phyloP scores from a whole-genome alignment of 2,113 vertebrate genomes.

The Athene cunicularia region DNA sequence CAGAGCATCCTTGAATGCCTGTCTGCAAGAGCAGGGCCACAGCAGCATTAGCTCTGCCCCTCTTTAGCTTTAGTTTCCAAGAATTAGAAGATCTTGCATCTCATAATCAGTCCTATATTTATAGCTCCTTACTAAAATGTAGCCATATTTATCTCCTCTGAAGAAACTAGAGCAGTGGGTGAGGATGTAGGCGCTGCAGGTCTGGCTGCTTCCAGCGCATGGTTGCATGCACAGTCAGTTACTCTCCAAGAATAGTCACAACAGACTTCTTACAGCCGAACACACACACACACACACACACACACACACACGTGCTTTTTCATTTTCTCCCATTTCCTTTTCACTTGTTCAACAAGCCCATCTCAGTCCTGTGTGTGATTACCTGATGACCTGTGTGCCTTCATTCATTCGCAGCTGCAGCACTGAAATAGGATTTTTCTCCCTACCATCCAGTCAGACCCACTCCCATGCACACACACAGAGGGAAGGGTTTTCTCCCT shows the following conservation, averaged over 20 bases:
- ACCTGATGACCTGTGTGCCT: slow-evolving; percentile 9
- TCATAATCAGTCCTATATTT: neutral
- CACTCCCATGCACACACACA: neutral
- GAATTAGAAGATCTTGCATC: neutral
- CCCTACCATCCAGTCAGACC: neutral
- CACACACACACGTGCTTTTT: neutral
- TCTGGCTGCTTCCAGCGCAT: neutral
- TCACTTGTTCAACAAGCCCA: neutral
- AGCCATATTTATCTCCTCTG: neutral
- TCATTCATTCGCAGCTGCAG: neutral
- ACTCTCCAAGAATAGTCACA: neutral
- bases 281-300: neutral
- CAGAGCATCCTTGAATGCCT: neutral
- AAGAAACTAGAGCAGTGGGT: neutral
- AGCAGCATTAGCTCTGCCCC: fast-evolving
- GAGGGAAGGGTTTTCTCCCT: neutral
- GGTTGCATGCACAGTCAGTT: neutral
- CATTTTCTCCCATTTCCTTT: slow-evolving; percentile 18
- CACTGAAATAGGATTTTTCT: neutral
- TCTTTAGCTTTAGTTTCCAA: neutral
- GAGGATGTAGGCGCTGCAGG: neutral
- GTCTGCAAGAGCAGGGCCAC: neutral
- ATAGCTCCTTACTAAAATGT: neutral
- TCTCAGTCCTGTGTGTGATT: neutral
- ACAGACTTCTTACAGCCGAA: neutral